Evolutionary conservation across 2,113 vertebrate genomes (phyloP).

Genomic region (Capreolus pygargus): DNA sequence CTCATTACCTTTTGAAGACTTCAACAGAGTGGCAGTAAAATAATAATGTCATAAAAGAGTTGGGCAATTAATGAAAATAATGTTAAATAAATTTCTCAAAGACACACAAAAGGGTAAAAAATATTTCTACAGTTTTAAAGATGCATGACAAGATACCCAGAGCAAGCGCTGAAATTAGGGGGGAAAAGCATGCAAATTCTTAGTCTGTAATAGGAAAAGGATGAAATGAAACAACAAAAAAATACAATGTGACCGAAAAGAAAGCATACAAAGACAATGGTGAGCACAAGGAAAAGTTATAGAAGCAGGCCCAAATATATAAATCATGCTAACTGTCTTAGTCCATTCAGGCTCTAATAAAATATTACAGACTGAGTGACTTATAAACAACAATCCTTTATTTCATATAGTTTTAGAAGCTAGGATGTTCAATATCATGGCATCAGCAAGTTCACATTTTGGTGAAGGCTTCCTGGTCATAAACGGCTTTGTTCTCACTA

Average conservation of each 20-base stretch:
- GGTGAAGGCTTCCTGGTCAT: not conserved
- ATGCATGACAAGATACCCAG: not conserved
- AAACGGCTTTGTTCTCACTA: not conserved
- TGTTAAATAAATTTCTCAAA: not conserved
- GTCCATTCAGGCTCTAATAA: not conserved
- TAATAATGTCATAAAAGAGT: not conserved
- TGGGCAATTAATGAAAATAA: not conserved
- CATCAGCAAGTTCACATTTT: not conserved
- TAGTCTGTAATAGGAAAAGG: not conserved
- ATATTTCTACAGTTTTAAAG: not conserved
- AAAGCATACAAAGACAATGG: not conserved
- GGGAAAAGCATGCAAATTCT: not conserved
- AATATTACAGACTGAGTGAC: not conserved
- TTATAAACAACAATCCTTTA: not conserved
- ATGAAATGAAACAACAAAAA: not conserved
- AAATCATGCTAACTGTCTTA: not conserved
- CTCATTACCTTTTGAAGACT: not conserved
- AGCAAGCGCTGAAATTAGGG: not conserved
- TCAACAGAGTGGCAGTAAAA: not conserved
- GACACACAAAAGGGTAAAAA: not conserved
- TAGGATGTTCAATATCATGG: not conserved
- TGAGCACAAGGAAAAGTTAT: not conserved
- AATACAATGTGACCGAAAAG: not conserved
- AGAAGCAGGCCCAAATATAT: not conserved
- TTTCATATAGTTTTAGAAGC: not conserved